A percentile compares a stretch with the other conserved stretches of the same genome.
Conservation (phyloP, 2,797 vertebrate species). For the Margarornis squamiger region DNA sequence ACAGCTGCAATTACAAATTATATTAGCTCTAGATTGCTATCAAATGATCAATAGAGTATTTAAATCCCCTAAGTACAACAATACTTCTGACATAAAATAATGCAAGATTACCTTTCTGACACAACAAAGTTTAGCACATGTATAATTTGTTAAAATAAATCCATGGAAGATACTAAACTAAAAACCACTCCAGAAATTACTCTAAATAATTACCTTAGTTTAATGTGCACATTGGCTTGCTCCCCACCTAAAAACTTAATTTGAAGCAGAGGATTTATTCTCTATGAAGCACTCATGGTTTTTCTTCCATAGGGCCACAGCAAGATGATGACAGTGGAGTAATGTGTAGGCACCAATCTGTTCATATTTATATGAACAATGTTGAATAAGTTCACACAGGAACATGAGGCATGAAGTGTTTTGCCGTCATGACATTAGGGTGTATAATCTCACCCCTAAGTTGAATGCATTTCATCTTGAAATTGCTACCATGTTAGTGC, state of each 20-base stretch:
- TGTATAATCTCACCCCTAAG: neutral
- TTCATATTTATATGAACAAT: neutral
- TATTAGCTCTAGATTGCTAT: neutral
- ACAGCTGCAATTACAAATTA: neutral
- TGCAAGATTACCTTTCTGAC: neutral
- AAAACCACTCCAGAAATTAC: neutral
- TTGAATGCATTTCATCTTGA: neutral
- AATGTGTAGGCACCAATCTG: neutral
- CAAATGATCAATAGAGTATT: neutral
- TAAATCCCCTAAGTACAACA: neutral
- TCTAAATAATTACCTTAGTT: neutral
- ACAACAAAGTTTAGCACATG: neutral
- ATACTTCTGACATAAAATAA: neutral
- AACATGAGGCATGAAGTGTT: fast-evolving
- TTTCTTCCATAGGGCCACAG: neutral
- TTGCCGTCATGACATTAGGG: neutral
- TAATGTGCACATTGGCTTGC: neutral
- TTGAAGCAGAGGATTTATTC: neutral
- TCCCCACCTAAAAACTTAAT: neutral
- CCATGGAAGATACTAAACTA: neutral
- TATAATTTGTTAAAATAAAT: constrained; percentile 29
- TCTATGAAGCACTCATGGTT: neutral
- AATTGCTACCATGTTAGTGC: neutral
- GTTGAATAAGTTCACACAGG: neutral
- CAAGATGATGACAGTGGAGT: neutral